Base-by-base conservation (phyloP, 1,140 invertebrate species). In the Drosophila sproati region DNA sequence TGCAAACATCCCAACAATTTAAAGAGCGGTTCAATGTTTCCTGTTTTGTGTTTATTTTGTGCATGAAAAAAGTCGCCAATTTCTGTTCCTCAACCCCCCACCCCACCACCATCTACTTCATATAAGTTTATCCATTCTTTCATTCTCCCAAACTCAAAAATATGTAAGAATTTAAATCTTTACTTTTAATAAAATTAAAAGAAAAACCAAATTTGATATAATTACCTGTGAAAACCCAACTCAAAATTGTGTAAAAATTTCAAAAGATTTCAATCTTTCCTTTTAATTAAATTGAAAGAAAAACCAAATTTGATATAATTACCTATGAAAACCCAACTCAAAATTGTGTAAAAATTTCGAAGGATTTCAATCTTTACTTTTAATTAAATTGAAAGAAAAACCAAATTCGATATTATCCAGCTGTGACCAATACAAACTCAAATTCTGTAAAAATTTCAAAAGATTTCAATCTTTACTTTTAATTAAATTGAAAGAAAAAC, bases 11-110 rank as follows among this genome's bases (percentile, higher is more conserved):
- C 80, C 82, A 73, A 89, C 77, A 81, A 90, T 89, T 90, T 89
- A 89, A 71, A 89, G 85, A 89, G 85, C 85, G 85, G 85, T 89
- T 89, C 85, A 89, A 89, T 90, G 85, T 81, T 89, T 89, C 85
- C 85, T 89, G 86, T 81, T 89, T 88, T 83, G 57, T 70, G 62
- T 88, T 88, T 87, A 80, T 83, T 80, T 82, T 78, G 67, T 77
- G 82, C 79, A 73, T 55, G 7, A 64, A 82, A 39, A 64, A 87
- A 87, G 83, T 87, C 85, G 83, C 83, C 83, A 83, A 77, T 62
- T n/a, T 20, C 20, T 29, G 31, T 28, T 8, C 34, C 39, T 10
- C 5, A 0, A 20, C 12, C 12, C 41, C 7, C 7, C 20, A 5
- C 2, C n/a, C 5, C 34, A 7, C 35, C 6, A 43, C 5, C 32